Conservation (phyloP, 2,797 vertebrate genomes). For the Phoebastria nigripes region DNA sequence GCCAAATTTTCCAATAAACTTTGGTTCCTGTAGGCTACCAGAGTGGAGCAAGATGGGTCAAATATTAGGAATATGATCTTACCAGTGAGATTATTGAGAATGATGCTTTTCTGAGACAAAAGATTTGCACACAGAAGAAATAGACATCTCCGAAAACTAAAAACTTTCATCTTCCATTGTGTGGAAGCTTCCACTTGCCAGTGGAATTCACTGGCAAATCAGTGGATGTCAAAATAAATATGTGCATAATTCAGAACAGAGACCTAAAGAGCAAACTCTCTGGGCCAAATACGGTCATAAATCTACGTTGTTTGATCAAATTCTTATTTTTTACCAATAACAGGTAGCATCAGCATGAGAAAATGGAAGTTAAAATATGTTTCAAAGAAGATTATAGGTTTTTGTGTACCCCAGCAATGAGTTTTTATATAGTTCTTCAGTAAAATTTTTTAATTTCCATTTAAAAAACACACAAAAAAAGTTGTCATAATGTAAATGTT, state of each 20-base stretch:
- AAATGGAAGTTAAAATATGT: not conserved
- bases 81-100: not conserved
- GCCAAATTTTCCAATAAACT: not conserved
- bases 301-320: not conserved
- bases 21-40: not conserved
- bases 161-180: not conserved
- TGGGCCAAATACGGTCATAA: not conserved
- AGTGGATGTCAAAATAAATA: not conserved
- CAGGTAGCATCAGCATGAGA: not conserved
- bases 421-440: not conserved
- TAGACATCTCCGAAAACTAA: not conserved
- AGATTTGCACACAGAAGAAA: not conserved
- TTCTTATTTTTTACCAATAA: not conserved
- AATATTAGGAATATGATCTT: not conserved
- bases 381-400: not conserved
- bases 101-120: not conserved
- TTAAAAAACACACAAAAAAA: not conserved
- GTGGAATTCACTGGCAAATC: not conserved
- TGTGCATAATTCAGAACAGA: not conserved
- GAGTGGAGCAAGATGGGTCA: not conserved
- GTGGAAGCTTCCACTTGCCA: not conserved
- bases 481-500: not conserved
- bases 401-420: not conserved
- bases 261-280: not conserved
- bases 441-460: not conserved